A percentile compares a stretch with the other conserved stretches of the same genome.
Evolutionary conservation across 2,797 vertebrate genomes (phyloP).

Genomic region (Pangasius mekongensis): DNA sequence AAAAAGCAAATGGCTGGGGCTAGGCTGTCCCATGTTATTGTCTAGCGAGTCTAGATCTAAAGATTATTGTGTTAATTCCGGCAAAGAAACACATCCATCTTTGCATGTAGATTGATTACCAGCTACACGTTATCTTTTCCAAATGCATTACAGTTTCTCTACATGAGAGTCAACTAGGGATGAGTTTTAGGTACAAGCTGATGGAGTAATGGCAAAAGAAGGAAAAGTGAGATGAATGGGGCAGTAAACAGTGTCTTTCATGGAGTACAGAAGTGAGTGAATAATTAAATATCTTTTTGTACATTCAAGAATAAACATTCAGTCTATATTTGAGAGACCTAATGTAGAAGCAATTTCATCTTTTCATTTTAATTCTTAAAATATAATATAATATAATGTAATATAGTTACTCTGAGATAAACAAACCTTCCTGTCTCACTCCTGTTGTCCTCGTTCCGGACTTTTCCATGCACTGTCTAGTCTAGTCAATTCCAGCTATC

Average conservation of each 20-base stretch:
- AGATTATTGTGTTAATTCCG: constrained; percentile 61
- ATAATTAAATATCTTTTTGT: background rate
- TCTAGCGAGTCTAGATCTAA: constrained; percentile 62
- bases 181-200: constrained; percentile 24
- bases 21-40: constrained; percentile 56
- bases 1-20: constrained; percentile 57
- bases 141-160: constrained; percentile 34
- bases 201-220: constrained; percentile 22
- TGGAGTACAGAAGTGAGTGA: background rate
- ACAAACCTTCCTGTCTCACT: background rate
- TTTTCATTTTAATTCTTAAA: background rate
- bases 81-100: constrained; percentile 52
- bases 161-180: constrained; percentile 30
- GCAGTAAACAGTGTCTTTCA: background rate
- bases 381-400: background rate
- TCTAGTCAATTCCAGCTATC: background rate
- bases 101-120: constrained; percentile 65
- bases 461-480: background rate
- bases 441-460: background rate
- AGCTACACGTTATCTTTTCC: constrained; percentile 46
- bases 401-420: background rate
- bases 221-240: constrained; percentile 24
- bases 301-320: background rate
- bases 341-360: background rate
- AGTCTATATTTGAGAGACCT: background rate